Conservation (phyloP, 2,113 vertebrate genomes). For the Pipra filicauda region DNA sequence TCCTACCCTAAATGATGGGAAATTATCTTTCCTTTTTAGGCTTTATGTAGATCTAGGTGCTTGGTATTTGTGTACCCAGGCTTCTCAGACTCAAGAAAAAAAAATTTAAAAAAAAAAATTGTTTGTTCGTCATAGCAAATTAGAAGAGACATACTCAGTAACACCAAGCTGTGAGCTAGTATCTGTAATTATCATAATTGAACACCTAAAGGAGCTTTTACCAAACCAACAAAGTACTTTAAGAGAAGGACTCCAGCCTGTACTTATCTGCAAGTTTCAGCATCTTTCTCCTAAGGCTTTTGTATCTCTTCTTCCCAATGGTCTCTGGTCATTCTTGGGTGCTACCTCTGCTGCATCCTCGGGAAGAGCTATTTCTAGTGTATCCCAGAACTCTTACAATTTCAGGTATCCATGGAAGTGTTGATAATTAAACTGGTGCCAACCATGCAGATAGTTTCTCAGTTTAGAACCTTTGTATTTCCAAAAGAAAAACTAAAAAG, state of each 20-base stretch:
- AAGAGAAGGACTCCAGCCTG: background rate
- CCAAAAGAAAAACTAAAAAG: background rate
- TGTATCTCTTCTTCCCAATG: background rate
- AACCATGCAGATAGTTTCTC: background rate
- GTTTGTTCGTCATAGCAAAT: background rate
- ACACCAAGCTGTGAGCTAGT: background rate
- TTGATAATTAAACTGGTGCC: background rate
- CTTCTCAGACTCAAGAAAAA: background rate
- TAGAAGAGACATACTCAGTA: background rate
- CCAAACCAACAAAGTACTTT: background rate
- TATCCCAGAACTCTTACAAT: background rate
- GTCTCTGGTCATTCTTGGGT: background rate
- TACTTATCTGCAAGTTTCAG: background rate
- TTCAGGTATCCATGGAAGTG: background rate
- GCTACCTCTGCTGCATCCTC: background rate
- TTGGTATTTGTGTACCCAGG: background rate
- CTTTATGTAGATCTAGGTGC: background rate
- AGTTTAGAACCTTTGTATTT: background rate
- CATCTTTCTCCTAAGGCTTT: background rate
- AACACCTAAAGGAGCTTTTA: background rate
- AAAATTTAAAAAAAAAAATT: fast-evolving
- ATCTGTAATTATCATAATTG: background rate
- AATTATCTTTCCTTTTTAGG: background rate
- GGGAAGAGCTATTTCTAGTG: background rate
- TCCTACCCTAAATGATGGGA: background rate